Conservation (phyloP, 2,888 invertebrate species). For the Brachyptera putata region DNA sequence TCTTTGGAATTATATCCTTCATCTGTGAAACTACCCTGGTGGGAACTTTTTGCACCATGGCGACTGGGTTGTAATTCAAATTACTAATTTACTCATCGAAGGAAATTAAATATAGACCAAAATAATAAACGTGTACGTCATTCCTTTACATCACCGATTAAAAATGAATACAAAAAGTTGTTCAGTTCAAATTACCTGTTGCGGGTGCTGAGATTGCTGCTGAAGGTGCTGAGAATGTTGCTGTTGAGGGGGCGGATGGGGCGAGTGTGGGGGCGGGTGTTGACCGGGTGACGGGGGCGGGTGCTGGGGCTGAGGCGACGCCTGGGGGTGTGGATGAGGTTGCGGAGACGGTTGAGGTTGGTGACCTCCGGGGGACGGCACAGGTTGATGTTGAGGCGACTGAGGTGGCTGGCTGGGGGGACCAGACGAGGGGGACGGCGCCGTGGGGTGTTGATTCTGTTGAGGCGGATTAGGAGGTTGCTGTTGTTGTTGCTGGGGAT, state of each 20-base stretch:
- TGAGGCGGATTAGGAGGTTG: constrained; percentile 39
- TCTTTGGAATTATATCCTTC: too few species aligned
- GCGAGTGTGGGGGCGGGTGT: constrained; percentile 37
- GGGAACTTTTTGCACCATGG: too few species aligned
- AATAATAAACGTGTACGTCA: too few species aligned
- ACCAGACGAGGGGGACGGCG: constrained; percentile 45
- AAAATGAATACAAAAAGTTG: too few species aligned
- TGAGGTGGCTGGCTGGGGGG: constrained; percentile 46
- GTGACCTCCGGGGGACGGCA: constrained; percentile 21
- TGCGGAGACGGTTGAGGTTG: constrained; percentile 20
- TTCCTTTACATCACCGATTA: too few species aligned
- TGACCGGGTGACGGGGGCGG: constrained; percentile 26
- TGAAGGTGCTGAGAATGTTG: constrained; percentile 38
- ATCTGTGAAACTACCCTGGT: too few species aligned
- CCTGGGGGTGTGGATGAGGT: constrained; percentile 17
- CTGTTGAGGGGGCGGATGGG: constrained; percentile 35
- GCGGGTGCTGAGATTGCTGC: constrained; percentile 36
- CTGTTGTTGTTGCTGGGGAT: constrained; percentile 38
- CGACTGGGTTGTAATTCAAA: too few species aligned
- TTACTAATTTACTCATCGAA: too few species aligned
- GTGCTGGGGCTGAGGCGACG: constrained; percentile 14
- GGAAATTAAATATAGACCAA: too few species aligned
- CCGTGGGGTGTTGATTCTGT: constrained; percentile 41
- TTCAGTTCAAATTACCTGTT: background rate
- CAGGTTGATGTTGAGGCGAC: constrained; percentile 48